Conservation (phyloP, 2,113 vertebrate genomes). For the Coturnix japonica region DNA sequence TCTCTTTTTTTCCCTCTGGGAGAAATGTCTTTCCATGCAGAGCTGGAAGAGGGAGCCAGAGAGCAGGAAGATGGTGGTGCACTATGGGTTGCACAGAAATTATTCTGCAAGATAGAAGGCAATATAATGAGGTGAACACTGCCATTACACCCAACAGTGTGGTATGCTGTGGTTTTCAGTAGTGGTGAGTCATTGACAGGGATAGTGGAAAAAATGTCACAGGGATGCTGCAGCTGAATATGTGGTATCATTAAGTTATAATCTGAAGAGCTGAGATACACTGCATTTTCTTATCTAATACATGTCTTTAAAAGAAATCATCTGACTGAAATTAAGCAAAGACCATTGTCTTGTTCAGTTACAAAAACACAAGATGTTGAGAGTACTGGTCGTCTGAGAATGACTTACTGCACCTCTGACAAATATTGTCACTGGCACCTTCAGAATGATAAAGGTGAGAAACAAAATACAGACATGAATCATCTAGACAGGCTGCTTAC, state of each 20-base stretch:
- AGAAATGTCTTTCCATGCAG: background rate
- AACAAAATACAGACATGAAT: background rate
- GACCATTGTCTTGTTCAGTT: background rate
- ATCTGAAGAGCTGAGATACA: background rate
- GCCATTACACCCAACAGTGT: background rate
- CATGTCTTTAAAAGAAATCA: background rate
- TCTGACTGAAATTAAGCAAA: background rate
- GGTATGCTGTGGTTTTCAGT: background rate
- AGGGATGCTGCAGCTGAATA: background rate
- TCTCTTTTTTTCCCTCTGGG: conserved; percentile 36
- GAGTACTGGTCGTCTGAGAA: conserved; percentile 20
- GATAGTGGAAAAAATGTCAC: background rate
- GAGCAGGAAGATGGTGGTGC: background rate
- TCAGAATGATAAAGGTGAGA: background rate
- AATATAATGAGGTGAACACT: background rate
- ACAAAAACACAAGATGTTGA: conserved; percentile 9
- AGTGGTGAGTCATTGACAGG: background rate
- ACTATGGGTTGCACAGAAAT: background rate
- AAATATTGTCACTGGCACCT: background rate
- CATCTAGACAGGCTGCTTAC: background rate
- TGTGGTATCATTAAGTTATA: background rate
- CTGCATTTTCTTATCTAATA: background rate
- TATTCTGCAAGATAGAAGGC: background rate
- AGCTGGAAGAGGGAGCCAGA: background rate
- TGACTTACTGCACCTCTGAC: background rate